phyloP scores from a whole-genome alignment of 2,888 invertebrate genomes.

The Dermolepida albohirtum region DNA sequence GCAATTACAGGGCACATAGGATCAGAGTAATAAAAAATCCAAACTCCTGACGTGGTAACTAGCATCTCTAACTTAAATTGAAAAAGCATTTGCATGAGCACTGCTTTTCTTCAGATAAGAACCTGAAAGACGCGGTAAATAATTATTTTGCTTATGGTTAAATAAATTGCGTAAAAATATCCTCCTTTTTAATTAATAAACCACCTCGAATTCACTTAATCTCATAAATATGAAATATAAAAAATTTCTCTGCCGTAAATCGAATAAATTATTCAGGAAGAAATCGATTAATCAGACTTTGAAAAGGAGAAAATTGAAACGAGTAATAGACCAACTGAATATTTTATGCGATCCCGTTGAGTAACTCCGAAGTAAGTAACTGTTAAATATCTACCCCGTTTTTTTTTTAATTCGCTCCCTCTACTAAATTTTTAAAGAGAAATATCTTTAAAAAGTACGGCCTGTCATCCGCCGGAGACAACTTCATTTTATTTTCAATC shows the following conservation, averaged over 20 bases:
- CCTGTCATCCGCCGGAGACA: not conserved
- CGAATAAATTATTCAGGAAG: slow-evolving; percentile 14
- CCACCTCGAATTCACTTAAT: too few species aligned
- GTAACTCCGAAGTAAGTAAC: slow-evolving; percentile 10
- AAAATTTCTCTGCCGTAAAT: not conserved
- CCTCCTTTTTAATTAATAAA: too few species aligned
- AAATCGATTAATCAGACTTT: slow-evolving; percentile 15
- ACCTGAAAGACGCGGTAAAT: too few species aligned
- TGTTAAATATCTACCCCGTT: slow-evolving; percentile 18
- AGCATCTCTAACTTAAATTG: too few species aligned
- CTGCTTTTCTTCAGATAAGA: too few species aligned
- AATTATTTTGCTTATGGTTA: too few species aligned
- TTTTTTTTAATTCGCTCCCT: slow-evolving; percentile 24
- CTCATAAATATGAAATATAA: too few species aligned
- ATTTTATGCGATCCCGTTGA: slow-evolving; percentile 14
- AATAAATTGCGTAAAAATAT: too few species aligned
- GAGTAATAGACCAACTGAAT: slow-evolving; percentile 9
- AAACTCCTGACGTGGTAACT: too few species aligned
- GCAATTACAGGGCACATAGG: too few species aligned
- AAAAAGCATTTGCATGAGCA: too few species aligned
- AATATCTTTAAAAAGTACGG: not conserved
- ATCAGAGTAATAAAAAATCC: too few species aligned
- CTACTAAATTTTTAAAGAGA: slow-evolving; percentile 24
- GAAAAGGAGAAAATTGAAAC: slow-evolving; percentile 1
- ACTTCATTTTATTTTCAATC: not conserved